Conservation (phyloP, 2,113 vertebrate genomes). For the Chamaea fasciata region DNA sequence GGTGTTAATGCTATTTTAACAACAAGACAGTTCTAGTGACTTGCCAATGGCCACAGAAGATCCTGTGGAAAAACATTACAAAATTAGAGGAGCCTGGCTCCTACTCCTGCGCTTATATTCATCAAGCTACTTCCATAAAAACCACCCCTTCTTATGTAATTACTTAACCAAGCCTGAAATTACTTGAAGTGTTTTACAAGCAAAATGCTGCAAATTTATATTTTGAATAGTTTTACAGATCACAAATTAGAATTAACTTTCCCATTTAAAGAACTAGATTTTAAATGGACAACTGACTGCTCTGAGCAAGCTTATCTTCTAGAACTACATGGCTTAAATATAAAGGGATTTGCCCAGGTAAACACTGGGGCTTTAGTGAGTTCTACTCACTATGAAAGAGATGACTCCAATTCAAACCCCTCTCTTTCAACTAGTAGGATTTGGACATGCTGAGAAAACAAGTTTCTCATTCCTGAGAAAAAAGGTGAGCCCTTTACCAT, state of each 20-base stretch:
- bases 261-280: background rate
- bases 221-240: background rate
- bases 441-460: constrained; percentile 23
- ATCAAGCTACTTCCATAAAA: constrained; percentile 37
- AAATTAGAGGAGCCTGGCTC: constrained; percentile 48
- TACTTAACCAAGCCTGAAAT: background rate
- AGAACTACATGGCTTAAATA: constrained; percentile 46
- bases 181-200: background rate
- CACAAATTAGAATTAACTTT: background rate
- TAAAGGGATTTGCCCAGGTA: background rate
- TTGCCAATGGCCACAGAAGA: background rate
- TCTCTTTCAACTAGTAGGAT: background rate
- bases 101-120: constrained; percentile 49
- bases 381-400: background rate
- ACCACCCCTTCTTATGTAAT: background rate
- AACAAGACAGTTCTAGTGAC: background rate
- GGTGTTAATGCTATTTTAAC: background rate
- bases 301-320: constrained; percentile 1
- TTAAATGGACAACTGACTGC: background rate
- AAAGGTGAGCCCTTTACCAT: constrained; percentile 5
- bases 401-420: background rate
- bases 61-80: constrained; percentile 23
- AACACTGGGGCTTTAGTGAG: background rate
- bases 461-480: constrained; percentile 46
- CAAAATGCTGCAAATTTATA: background rate